Evolutionary conservation across 2,888 invertebrate genomes (phyloP).

Genomic region (Trissoscelio sp.): DNA sequence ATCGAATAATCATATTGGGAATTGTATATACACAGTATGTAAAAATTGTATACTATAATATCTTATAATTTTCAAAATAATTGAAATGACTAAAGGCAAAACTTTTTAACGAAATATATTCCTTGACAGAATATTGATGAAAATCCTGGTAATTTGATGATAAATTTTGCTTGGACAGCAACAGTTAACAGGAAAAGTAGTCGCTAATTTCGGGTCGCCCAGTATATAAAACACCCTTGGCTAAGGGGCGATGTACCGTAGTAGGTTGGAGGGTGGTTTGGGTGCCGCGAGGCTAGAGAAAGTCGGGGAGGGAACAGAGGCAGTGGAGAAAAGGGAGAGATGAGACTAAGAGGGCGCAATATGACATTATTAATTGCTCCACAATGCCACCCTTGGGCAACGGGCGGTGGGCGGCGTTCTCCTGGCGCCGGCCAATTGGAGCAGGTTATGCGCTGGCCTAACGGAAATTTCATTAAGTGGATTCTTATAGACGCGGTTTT

Average conservation of each 20-base stretch:
- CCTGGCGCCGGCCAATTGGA: slow-evolving; percentile 75
- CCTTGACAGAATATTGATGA: no score
- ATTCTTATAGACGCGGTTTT: slow-evolving; percentile 81
- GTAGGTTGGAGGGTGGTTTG: slow-evolving; percentile 63
- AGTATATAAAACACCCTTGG: slow-evolving; percentile 63
- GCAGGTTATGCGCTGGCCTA: slow-evolving; percentile 70
- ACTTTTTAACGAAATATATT: no score
- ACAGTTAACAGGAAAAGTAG: no score
- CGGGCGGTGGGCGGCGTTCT: slow-evolving; percentile 71
- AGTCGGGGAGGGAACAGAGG: slow-evolving; percentile 45
- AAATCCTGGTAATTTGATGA: no score
- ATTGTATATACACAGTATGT: no score
- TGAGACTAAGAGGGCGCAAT: slow-evolving; percentile 75
- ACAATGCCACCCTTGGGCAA: slow-evolving; percentile 76
- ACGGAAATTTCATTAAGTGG: slow-evolving; percentile 82
- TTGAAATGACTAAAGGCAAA: no score
- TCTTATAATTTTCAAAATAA: no score
- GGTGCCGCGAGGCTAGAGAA: slow-evolving; percentile 61
- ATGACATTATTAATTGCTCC: slow-evolving; percentile 81
- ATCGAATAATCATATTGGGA: no score
- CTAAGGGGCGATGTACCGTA: slow-evolving; percentile 69
- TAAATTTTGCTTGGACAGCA: no score
- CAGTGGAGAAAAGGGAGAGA: slow-evolving; percentile 61
- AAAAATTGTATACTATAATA: no score
- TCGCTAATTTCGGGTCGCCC: slow-evolving; percentile 57